These are phyloP conservation scores for Acipenser ruthenus DNA, from an alignment of 2,797 vertebrate species.

Conservation along the genomic window DNA sequence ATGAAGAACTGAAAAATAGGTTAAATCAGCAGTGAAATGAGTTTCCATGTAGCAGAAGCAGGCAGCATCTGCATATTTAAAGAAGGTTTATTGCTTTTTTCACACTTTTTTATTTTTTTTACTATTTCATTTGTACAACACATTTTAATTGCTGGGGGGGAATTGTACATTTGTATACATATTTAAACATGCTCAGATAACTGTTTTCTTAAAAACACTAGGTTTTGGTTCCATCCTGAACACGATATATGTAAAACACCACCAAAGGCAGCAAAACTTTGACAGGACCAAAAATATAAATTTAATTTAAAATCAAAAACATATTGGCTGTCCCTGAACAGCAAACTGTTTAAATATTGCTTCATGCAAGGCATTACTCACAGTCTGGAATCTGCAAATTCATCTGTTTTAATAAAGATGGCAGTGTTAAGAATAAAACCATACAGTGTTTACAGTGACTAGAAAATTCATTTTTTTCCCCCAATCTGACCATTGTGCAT, in stretches of 20 bases:
- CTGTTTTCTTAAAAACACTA: no score
- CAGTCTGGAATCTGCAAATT: no score
- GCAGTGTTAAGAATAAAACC: no score
- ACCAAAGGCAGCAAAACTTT: not conserved
- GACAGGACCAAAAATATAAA: not conserved
- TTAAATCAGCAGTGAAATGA: conserved; percentile 8
- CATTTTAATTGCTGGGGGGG: conserved; percentile 12
- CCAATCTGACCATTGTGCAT: no score
- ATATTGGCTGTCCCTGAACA: no score
- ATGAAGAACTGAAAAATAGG: conserved; percentile 27
- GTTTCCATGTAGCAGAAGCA: not conserved
- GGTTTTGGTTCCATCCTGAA: not conserved
- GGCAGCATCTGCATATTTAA: conserved; percentile 11
- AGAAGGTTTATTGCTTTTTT: not conserved
- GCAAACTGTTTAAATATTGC: no score
- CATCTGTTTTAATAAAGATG: no score
- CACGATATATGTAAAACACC: not conserved
- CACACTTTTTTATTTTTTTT: conserved; percentile 16
- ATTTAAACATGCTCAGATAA: conserved; percentile 20
- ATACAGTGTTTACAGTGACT: no score
- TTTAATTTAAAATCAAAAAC: no score
- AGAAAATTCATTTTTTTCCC: no score
- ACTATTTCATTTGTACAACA: conserved; percentile 16
- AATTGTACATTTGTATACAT: conserved; percentile 10
- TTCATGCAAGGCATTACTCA: no score